Conservation (phyloP, 2,888 invertebrate genomes). For the Pandemis heparana region DNA sequence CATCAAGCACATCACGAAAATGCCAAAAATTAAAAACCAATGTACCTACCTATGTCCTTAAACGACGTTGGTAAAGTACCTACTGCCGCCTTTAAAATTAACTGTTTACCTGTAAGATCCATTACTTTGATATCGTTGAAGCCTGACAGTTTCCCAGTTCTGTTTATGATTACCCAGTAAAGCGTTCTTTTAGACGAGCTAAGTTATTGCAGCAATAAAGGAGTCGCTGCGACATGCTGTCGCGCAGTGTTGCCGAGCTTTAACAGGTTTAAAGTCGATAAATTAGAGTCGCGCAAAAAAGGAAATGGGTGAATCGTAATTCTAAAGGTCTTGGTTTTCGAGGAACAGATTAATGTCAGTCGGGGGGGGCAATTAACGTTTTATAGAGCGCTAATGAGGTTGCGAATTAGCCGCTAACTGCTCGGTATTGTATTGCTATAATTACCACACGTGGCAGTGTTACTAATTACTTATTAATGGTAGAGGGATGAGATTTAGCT, state of each 20-base stretch:
- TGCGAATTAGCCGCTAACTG: conserved; percentile 35
- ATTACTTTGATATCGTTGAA: not conserved
- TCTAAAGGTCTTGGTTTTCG: conserved; percentile 47
- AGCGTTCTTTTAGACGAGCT: not conserved
- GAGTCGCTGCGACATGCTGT: conserved; percentile 11
- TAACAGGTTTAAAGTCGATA: conserved; percentile 15
- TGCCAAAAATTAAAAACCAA: no score
- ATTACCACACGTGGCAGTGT: conserved; percentile 26
- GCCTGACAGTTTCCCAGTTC: not conserved
- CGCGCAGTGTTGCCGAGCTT: not conserved
- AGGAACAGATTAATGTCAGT: conserved; percentile 53
- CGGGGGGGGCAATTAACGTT: conserved; percentile 58
- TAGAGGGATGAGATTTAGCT: not conserved
- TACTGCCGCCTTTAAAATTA: not conserved
- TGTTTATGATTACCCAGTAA: not conserved
- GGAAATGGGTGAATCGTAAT: conserved; percentile 35
- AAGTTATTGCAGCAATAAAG: conserved; percentile 1
- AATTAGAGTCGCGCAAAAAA: conserved; percentile 29
- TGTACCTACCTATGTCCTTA: no score
- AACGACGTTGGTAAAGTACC: no score
- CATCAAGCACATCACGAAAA: no score
- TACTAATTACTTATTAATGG: conserved; percentile 5
- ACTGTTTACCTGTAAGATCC: not conserved
- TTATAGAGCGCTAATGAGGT: conserved; percentile 49
- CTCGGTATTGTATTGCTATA: conserved; percentile 12